These are phyloP conservation scores for Catharus bicknelli DNA, from an alignment of 2,113 vertebrate species.

Conservation along the genomic window DNA sequence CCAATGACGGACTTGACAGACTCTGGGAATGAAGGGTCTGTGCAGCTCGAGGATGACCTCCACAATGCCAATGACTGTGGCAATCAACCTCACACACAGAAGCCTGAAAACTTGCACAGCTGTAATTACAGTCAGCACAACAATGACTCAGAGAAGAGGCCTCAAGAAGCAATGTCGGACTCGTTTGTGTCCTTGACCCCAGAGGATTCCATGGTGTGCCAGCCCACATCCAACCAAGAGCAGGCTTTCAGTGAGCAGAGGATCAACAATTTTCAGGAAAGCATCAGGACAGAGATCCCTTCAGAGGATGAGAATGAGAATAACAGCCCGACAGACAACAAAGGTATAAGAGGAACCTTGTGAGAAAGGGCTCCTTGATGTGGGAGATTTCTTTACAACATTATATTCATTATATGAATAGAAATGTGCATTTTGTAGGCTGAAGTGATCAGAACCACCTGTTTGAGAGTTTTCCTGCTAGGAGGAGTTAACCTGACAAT, in stretches of 20 bases:
- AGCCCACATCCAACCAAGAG: conserved; percentile 25
- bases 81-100: conserved; percentile 28
- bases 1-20: conserved; percentile 57
- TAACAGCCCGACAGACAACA: conserved; percentile 67
- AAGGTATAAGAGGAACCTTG: conserved; percentile 64
- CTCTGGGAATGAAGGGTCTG: conserved; percentile 51
- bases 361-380: background rate
- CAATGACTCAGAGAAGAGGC: conserved; percentile 45
- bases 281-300: conserved; percentile 71
- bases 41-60: conserved; percentile 79
- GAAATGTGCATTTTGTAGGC: background rate
- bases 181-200: conserved; percentile 48
- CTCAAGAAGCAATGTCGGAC: conserved; percentile 61
- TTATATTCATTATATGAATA: background rate
- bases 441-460: background rate
- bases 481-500: background rate
- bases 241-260: conserved; percentile 43
- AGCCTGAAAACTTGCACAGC: conserved; percentile 21
- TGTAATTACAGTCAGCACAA: conserved; percentile 47
- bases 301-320: conserved; percentile 76
- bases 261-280: conserved; percentile 73
- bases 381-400: background rate
- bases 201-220: conserved; percentile 68
- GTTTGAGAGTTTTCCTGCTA: background rate
- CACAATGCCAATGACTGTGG: conserved; percentile 81